Percentiles rank a stretch among this genome's conserved stretches.
phyloP scores from a whole-genome alignment of 2,113 vertebrate species.

The Talpa occidentalis region DNA sequence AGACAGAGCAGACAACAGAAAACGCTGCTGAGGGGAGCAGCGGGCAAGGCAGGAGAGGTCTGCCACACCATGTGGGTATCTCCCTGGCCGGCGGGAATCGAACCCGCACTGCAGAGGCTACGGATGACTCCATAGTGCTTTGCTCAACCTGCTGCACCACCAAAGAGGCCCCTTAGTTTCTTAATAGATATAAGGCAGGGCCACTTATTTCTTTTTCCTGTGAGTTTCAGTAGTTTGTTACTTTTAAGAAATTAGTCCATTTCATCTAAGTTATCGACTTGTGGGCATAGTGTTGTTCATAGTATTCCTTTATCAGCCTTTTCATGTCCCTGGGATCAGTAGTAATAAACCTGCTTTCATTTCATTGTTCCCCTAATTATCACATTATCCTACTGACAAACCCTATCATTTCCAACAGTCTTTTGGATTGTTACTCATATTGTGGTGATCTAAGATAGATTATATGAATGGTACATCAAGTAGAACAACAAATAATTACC shows the following conservation, averaged over 20 bases:
- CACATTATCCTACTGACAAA: neutral
- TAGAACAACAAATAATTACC: neutral
- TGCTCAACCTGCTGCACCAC: no score
- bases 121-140: no score
- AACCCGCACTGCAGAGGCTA: no score
- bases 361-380: neutral
- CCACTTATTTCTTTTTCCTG: neutral
- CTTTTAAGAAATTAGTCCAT: slow-evolving; percentile 5
- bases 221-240: slow-evolving; percentile 21
- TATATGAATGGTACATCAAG: neutral
- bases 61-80: no score
- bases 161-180: no score
- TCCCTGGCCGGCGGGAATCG: no score
- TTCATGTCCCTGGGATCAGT: neutral
- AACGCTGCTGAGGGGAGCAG: no score
- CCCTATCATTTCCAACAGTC: neutral
- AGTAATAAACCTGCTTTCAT: neutral
- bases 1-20: no score
- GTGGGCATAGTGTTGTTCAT: neutral
- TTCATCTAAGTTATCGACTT: neutral
- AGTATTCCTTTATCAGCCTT: neutral
- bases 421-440: neutral
- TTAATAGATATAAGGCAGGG: neutral
- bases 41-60: no score
- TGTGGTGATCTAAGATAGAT: neutral